Base-by-base conservation (phyloP, 2,888 invertebrate genomes). In the Phengaris alcon region DNA sequence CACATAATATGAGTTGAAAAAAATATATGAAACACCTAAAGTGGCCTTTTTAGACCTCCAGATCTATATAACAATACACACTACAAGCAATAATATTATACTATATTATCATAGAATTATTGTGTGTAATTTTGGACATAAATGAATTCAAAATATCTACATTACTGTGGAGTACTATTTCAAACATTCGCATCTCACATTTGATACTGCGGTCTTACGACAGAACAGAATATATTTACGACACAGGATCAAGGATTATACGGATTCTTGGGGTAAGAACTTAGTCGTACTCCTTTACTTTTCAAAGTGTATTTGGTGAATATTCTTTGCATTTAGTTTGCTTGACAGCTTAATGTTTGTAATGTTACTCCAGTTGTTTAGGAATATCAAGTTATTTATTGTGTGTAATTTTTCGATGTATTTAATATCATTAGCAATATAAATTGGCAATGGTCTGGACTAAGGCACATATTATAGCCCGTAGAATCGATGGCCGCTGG, bases 261-360 rank as follows among this genome's bases (percentile, higher is more conserved):
- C 12, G 64, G 35, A 64, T 64, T 35, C 64, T 35, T 64, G 35
- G 64, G 7, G 64, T 64, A 9, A 59, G 10, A 59, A 35, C 64
- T 64, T 35, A 64, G 64, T 35, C 64, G 35, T n/a, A 22, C 22
- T 64, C 64, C 35, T 64, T 64, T 64, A 44, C 64, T 64, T 64
- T 44, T 12, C 35, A 64, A 64, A 64, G 35, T 64, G 12, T 35
- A 44, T 44, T 35, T 44, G 64, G 35, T 35, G 35, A 64, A 64
- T 64, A 13, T 35, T 64, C 35, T 35, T 64, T 12, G 64, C 44
- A 12, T 64, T 64, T 64, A 7, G 35, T 44, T 64, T 44, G 12
- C 64, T 64, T 44, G 64, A 44, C 35, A 64, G 59, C 35, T 64
- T 64, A 64, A 64, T 64, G 64, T 64, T 64, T 64, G 64, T 64